Percentiles rank a stretch among this genome's conserved stretches.
Conservation (phyloP, 2,888 invertebrate genomes). For the Catocala sponsa region DNA sequence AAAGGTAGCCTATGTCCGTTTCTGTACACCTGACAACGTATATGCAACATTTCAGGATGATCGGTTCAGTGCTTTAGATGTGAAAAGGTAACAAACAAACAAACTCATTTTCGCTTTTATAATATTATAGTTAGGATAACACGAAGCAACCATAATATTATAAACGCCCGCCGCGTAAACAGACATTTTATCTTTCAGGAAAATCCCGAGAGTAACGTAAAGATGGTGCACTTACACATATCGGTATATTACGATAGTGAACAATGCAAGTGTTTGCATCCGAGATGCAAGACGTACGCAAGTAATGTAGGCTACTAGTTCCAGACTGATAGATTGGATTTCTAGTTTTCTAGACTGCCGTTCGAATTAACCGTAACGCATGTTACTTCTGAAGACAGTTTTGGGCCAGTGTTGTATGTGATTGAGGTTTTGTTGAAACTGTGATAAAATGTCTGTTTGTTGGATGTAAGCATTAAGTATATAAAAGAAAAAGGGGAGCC, state of each 20-base stretch:
- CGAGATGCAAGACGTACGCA: constrained; percentile 28
- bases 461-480: too few relatives aligned
- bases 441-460: neutral
- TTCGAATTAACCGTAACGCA: constrained; percentile 63
- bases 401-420: constrained; percentile 10
- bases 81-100: too few relatives aligned
- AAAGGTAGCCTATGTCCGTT: too few relatives aligned
- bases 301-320: constrained; percentile 57
- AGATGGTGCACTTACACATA: constrained; percentile 1
- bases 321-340: constrained; percentile 64
- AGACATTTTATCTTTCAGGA: too few relatives aligned
- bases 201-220: neutral
- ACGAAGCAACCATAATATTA: too few relatives aligned
- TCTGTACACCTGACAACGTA: too few relatives aligned
- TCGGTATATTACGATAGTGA: constrained; percentile 21
- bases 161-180: too few relatives aligned
- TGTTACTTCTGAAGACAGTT: constrained; percentile 20
- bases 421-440: neutral
- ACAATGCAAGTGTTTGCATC: constrained; percentile 51
- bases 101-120: too few relatives aligned
- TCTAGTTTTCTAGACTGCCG: constrained; percentile 72
- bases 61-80: too few relatives aligned
- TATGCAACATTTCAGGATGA: too few relatives aligned
- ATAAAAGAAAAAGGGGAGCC: too few relatives aligned
- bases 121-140: too few relatives aligned